These are phyloP conservation scores for Electrophaes corylata DNA, from an alignment of 2,888 invertebrate genomes.

Conservation along the genomic window DNA sequence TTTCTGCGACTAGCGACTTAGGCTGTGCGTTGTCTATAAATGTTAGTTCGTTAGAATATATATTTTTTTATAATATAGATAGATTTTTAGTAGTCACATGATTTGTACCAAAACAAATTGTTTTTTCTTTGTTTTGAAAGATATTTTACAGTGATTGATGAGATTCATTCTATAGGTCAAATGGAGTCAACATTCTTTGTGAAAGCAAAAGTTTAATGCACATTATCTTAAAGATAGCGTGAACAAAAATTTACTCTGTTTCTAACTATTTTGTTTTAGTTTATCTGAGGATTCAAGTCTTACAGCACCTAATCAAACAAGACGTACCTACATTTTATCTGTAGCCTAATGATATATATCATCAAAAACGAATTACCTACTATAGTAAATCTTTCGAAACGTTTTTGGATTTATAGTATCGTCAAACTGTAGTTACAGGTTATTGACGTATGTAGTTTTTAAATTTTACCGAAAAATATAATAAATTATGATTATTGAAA, in stretches of 20 bases:
- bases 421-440: neutral
- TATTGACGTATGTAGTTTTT: slow-evolving; percentile 14
- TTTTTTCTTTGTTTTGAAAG: neutral
- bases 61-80: too few relatives aligned
- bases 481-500: slow-evolving; percentile 1
- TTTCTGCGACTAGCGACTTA: too few relatives aligned
- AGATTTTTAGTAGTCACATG: neutral
- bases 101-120: neutral
- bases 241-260: neutral
- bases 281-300: neutral
- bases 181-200: neutral
- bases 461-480: neutral
- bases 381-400: neutral
- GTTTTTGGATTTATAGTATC: neutral
- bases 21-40: too few relatives aligned
- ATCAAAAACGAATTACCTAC: slow-evolving; percentile 8
- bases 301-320: neutral
- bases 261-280: neutral
- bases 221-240: neutral
- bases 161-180: neutral
- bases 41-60: too few relatives aligned
- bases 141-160: neutral
- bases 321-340: neutral
- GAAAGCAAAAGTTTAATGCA: neutral
- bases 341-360: neutral